Base-by-base conservation (phyloP, 2,888 invertebrate species). In the Leucoma salicis region DNA sequence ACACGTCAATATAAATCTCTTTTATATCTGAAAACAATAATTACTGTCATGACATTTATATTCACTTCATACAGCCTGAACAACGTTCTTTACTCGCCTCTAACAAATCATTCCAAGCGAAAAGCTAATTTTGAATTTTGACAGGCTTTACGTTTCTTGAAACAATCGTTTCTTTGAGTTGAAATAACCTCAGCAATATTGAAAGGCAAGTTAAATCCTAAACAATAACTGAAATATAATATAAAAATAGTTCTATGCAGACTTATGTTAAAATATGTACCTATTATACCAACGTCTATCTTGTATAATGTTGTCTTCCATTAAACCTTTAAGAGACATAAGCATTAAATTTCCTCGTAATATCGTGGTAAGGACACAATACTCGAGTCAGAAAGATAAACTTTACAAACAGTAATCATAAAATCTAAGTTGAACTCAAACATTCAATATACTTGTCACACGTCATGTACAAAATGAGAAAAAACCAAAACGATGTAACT, bases 31-130 rank as follows among this genome's bases (percentile, higher is more conserved):
- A 42, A 48, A 52, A 46, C 49, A 57, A 64, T 66, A 57, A 73
- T 71, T 66, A 63, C 44, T 57, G 58, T 59, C 47, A 45, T 34
- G 58, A 60, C 46, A 42, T 63, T 62, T 51, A 50, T 59, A 57
- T 63, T 58, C 60, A 59, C 62, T 62, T 59, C 44, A 46, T 1
- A 42, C 49, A 47, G 31, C 21, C 43, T 42, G 16, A 55, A 57
- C 33, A 46, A 40, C 51, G 46, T 49, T 46, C 43, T 42, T 44
- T 40, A 48, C 36, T 42, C 38, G 39, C 57, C 50, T 57, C 54
- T 57, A 64, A 71, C 75, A 75, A 76, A 80, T 78, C 73, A 71
- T 51, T 67, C 55, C 48, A 50, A 49, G 48, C 42, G 54, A 62
- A 68, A 62, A 60, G 56, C 62, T 47, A 56, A 66, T 62, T 49